A percentile compares a stretch with the other conserved stretches of the same genome.
Conservation (phyloP, 1,140 invertebrate genomes). For the Zaprionus gabonicus region DNA sequence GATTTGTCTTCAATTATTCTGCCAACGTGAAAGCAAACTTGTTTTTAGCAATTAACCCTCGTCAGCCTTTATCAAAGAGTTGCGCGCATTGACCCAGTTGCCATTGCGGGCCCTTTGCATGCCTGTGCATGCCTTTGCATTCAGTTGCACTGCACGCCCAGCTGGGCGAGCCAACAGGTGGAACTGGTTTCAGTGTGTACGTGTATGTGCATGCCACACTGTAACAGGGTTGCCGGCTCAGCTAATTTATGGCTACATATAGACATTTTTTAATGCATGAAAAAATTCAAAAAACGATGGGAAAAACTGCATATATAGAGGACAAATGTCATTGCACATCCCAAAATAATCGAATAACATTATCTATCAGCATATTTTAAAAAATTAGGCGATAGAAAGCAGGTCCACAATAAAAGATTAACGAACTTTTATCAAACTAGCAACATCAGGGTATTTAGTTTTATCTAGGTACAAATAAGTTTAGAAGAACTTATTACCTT, state of each 20-base stretch:
- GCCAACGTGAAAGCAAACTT: slow-evolving; percentile 50
- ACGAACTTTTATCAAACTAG: too few relatives aligned
- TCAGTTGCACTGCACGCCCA: slow-evolving; percentile 18
- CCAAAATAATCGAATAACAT: too few relatives aligned
- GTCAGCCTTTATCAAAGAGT: slow-evolving; percentile 43
- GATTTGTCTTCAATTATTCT: slow-evolving; percentile 72
- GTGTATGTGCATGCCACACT: not conserved
- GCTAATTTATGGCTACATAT: slow-evolving; percentile 1
- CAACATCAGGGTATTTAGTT: too few relatives aligned
- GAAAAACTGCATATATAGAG: too few relatives aligned
- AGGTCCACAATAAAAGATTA: too few relatives aligned
- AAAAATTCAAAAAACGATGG: not conserved
- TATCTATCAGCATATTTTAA: too few relatives aligned
- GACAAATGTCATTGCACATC: too few relatives aligned
- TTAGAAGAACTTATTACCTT: too few relatives aligned
- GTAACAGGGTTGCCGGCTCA: not conserved
- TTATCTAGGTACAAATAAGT: too few relatives aligned
- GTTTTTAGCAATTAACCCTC: slow-evolving; percentile 43
- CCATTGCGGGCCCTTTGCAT: slow-evolving; percentile 57
- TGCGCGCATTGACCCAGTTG: slow-evolving; percentile 59
- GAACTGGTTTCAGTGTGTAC: slow-evolving; percentile 31
- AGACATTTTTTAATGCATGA: not conserved
- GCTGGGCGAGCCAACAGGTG: slow-evolving; percentile 39
- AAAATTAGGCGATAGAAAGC: too few relatives aligned
- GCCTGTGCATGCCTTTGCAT: slow-evolving; percentile 41